Conservation (phyloP, 2,888 invertebrate genomes). For the Danaus chrysippus region DNA sequence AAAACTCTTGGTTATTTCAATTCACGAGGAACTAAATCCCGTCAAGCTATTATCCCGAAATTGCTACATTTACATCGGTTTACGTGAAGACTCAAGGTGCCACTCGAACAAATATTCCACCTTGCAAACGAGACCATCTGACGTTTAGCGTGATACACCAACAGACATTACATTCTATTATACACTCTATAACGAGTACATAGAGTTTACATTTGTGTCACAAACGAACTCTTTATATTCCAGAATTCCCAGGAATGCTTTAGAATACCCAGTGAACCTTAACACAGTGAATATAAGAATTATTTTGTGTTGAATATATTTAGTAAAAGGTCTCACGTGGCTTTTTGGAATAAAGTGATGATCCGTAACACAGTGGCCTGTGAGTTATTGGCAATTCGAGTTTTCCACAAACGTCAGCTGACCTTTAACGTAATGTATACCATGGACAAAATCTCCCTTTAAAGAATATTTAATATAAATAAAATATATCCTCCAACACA, state of each 20-base stretch:
- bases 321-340: conserved; percentile 29
- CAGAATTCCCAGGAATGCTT: conserved; percentile 9
- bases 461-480: no score
- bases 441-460: background rate
- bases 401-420: conserved; percentile 10
- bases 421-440: background rate
- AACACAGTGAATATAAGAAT: conserved; percentile 6
- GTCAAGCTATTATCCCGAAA: conserved; percentile 1
- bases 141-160: conserved; percentile 34
- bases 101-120: conserved; percentile 61
- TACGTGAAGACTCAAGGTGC: conserved; percentile 42
- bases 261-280: conserved; percentile 5
- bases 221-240: conserved; percentile 10
- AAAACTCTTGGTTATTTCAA: background rate
- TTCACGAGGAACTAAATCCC: conserved; percentile 1
- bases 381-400: conserved; percentile 29
- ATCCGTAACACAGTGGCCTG: conserved; percentile 31
- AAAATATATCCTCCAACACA: no score
- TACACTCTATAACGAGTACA: conserved; percentile 11
- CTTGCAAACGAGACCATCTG: conserved; percentile 63
- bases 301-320: background rate
- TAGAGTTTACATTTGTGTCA: conserved; percentile 30
- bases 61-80: background rate
- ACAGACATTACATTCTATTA: conserved; percentile 25
- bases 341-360: conserved; percentile 33